These are phyloP conservation scores for Meloe dianella DNA, from an alignment of 2,888 invertebrate genomes.

Conservation along the genomic window DNA sequence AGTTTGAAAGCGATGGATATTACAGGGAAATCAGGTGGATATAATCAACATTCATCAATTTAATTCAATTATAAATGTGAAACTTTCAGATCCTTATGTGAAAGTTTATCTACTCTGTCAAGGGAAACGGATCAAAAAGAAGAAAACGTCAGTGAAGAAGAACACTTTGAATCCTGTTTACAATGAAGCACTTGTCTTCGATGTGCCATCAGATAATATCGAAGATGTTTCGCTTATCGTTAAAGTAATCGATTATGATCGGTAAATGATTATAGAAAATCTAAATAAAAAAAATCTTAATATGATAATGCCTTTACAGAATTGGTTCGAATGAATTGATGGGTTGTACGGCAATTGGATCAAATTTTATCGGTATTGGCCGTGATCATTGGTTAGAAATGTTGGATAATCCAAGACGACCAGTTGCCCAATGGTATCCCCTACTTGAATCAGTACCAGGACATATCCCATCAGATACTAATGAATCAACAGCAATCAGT, in stretches of 20 bases:
- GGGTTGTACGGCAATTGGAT: conserved; percentile 83
- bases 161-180: conserved; percentile 88
- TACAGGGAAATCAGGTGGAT: conserved; percentile 85
- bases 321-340: conserved; percentile 87
- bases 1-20: conserved; percentile 94
- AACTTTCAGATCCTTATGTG: conserved; percentile 86
- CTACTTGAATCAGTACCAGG: conserved; percentile 74
- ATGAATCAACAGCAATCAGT: conserved; percentile 56
- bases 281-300: neutral
- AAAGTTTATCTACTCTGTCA: conserved; percentile 88
- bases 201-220: conserved; percentile 82
- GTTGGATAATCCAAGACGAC: conserved; percentile 82
- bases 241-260: conserved; percentile 89
- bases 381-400: conserved; percentile 86
- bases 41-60: neutral
- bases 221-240: conserved; percentile 82
- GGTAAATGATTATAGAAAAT: conserved; percentile 62
- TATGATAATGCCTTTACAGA: conserved; percentile 59
- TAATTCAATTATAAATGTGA: neutral
- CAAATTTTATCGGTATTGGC: conserved; percentile 76
- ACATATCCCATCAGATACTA: conserved; percentile 65
- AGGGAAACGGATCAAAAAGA: conserved; percentile 89
- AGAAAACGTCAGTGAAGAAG: conserved; percentile 89
- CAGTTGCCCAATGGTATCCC: conserved; percentile 85
- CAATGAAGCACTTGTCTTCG: conserved; percentile 93